Evolutionary conservation across 1,140 invertebrate species (phyloP).

Genomic region (Habropoda laboriosa): DNA sequence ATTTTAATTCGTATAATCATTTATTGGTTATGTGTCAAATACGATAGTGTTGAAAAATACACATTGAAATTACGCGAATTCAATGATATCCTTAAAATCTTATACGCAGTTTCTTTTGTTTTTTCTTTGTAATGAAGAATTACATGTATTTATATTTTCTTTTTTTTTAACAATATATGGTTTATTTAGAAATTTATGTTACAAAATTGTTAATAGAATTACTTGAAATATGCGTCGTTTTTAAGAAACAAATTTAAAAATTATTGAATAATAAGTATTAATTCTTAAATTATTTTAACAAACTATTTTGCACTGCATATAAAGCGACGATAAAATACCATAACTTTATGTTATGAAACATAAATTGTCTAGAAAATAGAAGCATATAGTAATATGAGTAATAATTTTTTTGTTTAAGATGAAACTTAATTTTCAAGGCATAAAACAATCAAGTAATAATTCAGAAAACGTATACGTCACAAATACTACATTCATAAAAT

Average conservation of each 20-base stretch:
- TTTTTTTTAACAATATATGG: not conserved
- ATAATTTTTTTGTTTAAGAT: slow-evolving; percentile 12
- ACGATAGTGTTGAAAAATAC: not conserved
- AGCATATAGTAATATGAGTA: not conserved
- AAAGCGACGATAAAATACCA: not conserved
- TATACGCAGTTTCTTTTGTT: not conserved
- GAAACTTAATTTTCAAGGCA: not conserved
- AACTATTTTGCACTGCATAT: not conserved
- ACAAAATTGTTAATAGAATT: not conserved
- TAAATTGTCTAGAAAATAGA: not conserved
- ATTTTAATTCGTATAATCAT: not conserved
- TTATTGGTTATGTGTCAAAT: slow-evolving; percentile 46
- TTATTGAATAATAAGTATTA: not conserved
- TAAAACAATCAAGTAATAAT: not conserved
- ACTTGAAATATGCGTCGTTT: not conserved
- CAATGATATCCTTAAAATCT: not conserved
- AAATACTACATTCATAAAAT: not conserved
- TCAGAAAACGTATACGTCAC: not conserved
- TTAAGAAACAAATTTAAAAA: not conserved
- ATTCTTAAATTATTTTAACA: not conserved
- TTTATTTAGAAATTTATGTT: not conserved
- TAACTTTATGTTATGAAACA: not conserved
- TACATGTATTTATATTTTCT: not conserved
- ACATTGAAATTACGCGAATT: not conserved
- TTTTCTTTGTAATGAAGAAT: not conserved